phyloP scores from a whole-genome alignment of 2,888 invertebrate species.

The Schrankia costaestrigalis region DNA sequence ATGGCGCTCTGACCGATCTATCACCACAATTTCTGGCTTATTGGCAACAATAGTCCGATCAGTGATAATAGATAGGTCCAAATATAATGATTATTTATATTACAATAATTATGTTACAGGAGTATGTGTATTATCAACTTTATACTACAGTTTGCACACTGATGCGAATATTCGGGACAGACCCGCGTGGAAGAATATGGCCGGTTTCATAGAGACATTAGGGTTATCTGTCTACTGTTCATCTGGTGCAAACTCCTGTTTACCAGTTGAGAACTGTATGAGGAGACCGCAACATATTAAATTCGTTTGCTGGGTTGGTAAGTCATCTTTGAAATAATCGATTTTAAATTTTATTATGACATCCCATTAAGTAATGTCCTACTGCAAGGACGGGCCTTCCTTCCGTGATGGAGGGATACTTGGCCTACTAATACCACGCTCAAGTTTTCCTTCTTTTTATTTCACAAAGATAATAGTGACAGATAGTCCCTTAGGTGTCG shows the following conservation, averaged over 20 bases:
- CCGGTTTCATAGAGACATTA: constrained; percentile 56
- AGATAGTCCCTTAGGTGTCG: too few species aligned
- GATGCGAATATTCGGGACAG: constrained; percentile 16
- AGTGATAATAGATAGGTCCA: neutral
- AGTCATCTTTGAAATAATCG: neutral
- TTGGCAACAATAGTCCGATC: too few species aligned
- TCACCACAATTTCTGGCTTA: too few species aligned
- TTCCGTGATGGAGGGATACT: too few species aligned
- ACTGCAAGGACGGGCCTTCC: too few species aligned
- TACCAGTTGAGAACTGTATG: constrained; percentile 62
- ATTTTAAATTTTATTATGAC: too few species aligned
- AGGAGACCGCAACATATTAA: constrained; percentile 40
- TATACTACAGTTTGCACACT: constrained; percentile 19
- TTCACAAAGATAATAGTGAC: too few species aligned
- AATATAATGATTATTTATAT: neutral
- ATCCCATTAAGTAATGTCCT: too few species aligned
- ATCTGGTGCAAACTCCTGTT: constrained; percentile 50
- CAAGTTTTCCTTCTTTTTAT: too few species aligned
- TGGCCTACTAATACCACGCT: too few species aligned
- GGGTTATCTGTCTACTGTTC: constrained; percentile 77
- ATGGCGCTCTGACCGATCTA: too few species aligned
- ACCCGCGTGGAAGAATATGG: constrained; percentile 46
- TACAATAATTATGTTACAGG: constrained; percentile 6
- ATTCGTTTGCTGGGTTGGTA: constrained; percentile 34
- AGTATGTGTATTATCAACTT: constrained; percentile 21